Base-by-base conservation (phyloP, 2,888 invertebrate genomes). In the Oegoconia quadripuncta region DNA sequence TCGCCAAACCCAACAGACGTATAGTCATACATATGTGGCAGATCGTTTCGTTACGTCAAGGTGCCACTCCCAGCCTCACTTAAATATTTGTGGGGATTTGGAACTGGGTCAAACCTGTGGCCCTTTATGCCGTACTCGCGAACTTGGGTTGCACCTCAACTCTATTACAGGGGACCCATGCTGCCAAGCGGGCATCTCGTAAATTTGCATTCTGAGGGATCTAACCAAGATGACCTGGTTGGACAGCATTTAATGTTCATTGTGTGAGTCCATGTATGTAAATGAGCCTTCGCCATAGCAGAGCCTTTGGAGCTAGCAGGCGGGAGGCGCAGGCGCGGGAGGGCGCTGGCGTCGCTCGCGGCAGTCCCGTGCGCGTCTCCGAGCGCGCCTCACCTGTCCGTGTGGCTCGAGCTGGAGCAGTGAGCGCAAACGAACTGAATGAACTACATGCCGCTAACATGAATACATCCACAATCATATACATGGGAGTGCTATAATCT, bases 281-380 rank as follows among this genome's bases (percentile, higher is more conserved):
- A 68, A 69, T 68, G 71, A 68, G 67, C 65, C 58, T 69, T 57
- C 49, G 17, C 17, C 16, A 12, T 30, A 33, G 26, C 33, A 18
- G 27, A 29, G 39, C 23, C 28, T 34, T 28, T 35, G 32, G 47
- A 33, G n/a, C n/a, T 26, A 32, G 40, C 34, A 50, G 58, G 52
- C 49, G 55, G 56, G 50, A 54, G 54, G 64, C 67, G 65, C 72
- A 49, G 61, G 71, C 67, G 61, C 57, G 70, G 55, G 71, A 67
- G 64, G 80, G 76, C 81, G 78, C 76, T 74, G 62, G 55, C 62
- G 61, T 74, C 77, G 74, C 60, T 13, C 32, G 34, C 34, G 47
- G 46, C 74, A 77, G 86, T 84, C 60, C 74, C 70, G 68, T 63
- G 75, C 75, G 76, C 75, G 80, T 71, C 78, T 61, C 58, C 68